A percentile compares a stretch with the other conserved stretches of the same genome.
phyloP scores from a whole-genome alignment of 2,113 vertebrate genomes.

The Equus przewalskii region DNA sequence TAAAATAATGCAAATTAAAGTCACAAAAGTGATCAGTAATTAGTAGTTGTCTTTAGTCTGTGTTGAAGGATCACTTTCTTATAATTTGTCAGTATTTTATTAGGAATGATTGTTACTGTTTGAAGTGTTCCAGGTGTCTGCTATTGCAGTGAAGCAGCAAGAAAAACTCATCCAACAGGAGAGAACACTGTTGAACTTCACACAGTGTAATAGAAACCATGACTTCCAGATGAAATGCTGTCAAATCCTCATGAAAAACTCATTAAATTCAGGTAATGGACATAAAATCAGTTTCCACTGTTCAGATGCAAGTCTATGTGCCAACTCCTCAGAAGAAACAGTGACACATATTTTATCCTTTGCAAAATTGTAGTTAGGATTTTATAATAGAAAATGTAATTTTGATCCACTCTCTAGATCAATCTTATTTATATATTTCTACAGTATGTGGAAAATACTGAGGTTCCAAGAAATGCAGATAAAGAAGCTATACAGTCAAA shows the following conservation, averaged over 20 bases:
- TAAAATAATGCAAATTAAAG: background rate
- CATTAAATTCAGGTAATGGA: slow-evolving; percentile 41
- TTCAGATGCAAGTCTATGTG: background rate
- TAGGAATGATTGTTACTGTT: background rate
- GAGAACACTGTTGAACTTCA: background rate
- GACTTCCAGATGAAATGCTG: background rate
- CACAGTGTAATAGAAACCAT: background rate
- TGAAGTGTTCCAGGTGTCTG: slow-evolving; percentile 70
- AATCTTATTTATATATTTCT: background rate
- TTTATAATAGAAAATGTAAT: background rate
- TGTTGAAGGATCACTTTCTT: background rate
- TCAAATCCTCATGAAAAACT: background rate
- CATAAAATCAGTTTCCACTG: background rate
- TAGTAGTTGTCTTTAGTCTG: background rate
- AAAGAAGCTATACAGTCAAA: background rate
- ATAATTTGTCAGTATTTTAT: background rate
- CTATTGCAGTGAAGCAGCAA: slow-evolving; percentile 46
- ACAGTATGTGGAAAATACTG: background rate
- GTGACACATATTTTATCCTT: background rate
- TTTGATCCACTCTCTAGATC: background rate
- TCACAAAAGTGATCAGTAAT: background rate
- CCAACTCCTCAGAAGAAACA: background rate
- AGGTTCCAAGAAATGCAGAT: background rate
- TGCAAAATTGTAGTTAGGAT: background rate
- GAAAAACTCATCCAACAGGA: slow-evolving; percentile 68